Conservation (phyloP, 2,888 invertebrate genomes). For the Eucera pruinosa region DNA sequence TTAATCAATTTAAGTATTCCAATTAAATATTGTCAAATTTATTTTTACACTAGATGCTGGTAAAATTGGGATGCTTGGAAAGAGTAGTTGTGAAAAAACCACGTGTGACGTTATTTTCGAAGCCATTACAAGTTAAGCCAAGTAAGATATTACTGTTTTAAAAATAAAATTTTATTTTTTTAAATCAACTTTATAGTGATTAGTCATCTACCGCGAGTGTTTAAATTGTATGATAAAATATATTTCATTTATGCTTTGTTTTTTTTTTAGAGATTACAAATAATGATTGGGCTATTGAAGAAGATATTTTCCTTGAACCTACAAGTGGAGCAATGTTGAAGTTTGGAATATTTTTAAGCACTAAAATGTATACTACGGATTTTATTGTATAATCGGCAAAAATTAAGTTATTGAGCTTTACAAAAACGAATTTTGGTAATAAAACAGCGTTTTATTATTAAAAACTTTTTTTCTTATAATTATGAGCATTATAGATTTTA, state of each 20-base stretch:
- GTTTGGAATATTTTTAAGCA: slow-evolving; percentile 87
- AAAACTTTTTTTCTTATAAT: too few relatives aligned
- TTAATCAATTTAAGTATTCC: background rate
- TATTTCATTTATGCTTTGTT: slow-evolving; percentile 6
- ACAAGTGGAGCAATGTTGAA: slow-evolving; percentile 85
- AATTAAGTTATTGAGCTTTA: background rate
- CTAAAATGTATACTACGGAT: slow-evolving; percentile 85
- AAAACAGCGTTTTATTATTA: too few relatives aligned
- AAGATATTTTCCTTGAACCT: slow-evolving; percentile 85
- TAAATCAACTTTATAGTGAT: background rate
- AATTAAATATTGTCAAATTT: slow-evolving; percentile 66
- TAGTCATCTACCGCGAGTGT: background rate
- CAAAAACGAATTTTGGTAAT: too few relatives aligned
- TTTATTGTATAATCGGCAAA: slow-evolving; percentile 80
- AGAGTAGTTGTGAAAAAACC: slow-evolving; percentile 81
- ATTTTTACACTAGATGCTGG: slow-evolving; percentile 85
- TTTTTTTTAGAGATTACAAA: slow-evolving; percentile 72
- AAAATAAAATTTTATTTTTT: background rate
- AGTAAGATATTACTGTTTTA: slow-evolving; percentile 73
- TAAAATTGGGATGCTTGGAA: slow-evolving; percentile 86
- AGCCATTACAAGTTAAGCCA: slow-evolving; percentile 78
- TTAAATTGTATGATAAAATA: background rate
- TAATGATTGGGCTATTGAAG: slow-evolving; percentile 85
- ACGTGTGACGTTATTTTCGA: slow-evolving; percentile 84
- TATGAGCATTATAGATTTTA: background rate